A percentile compares a stretch with the other conserved stretches of the same genome.
Evolutionary conservation across 2,797 vertebrate species (phyloP).

Genomic region (Chelmon rostratus): DNA sequence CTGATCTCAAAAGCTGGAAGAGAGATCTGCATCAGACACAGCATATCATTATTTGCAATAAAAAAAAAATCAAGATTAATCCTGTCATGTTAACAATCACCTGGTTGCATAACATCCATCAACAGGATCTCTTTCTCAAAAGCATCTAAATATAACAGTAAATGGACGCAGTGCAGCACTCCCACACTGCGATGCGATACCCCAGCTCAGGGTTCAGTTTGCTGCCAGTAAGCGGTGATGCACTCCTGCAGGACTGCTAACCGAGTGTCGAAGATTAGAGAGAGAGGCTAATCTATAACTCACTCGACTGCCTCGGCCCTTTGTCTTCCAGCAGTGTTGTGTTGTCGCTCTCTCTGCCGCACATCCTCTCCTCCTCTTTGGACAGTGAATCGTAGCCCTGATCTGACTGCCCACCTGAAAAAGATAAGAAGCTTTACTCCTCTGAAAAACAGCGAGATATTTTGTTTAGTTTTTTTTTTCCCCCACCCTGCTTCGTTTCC

Average conservation of each 20-base stretch:
- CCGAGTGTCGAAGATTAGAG: conserved; percentile 39
- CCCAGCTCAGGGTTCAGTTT: conserved; percentile 44
- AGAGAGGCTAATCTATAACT: conserved; percentile 60
- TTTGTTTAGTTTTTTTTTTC: conserved; percentile 4
- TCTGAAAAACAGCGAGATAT: background rate
- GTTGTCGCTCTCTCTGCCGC: conserved; percentile 82
- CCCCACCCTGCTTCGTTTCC: conserved; percentile 9
- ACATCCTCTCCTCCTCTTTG: conserved; percentile 93
- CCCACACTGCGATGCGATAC: conserved; percentile 58
- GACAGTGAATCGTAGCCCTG: conserved; percentile 92
- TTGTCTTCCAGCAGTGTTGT: conserved; percentile 87
- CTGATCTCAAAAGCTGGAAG: background rate
- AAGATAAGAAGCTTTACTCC: conserved; percentile 42
- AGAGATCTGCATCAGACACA: conserved; percentile 23
- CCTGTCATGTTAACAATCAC: conserved; percentile 28
- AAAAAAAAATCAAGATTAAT: conserved; percentile 39
- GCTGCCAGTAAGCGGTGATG: conserved; percentile 43
- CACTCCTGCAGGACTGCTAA: conserved; percentile 34
- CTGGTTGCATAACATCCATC: conserved; percentile 60
- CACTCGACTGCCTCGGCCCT: conserved; percentile 87
- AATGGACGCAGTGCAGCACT: conserved; percentile 43
- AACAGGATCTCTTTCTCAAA: conserved; percentile 43
- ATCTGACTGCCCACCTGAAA: conserved; percentile 93
- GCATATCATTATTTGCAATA: conserved; percentile 6
- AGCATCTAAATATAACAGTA: conserved; percentile 65